Base-by-base conservation (phyloP, 2,888 invertebrate genomes). In the Drosophila multiciliata region DNA sequence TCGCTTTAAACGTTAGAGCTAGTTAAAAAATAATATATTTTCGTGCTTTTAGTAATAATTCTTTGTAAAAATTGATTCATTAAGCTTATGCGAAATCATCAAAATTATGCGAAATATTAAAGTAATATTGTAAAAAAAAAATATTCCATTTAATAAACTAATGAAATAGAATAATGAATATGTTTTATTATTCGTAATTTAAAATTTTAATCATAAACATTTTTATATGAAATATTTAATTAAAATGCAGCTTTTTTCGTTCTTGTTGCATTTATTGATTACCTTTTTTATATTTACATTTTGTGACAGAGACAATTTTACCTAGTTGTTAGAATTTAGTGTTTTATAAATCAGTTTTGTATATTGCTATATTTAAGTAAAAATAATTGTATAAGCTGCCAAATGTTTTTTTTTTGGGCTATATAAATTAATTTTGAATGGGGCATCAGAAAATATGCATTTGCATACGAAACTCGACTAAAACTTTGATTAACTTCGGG, bases 401-500 rank as follows among this genome's bases (percentile, higher is more conserved):
- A 68, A 23, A 38, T 42, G 50, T 9, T 57, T 62, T 38, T 38
- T 33, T 8, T 3, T 33, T 9, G 32, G 38, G 9, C 40, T 73
- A 61, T 64, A 68, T 74, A 78, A 74, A 76, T 76, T 57, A 68
- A 74, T 64, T 55, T 61, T 45, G 52, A 26, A 66, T 55, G 32
- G 42, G 12, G 15, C 35, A 11, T n/a, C 32, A 55, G 36, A 55
- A 61, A 53, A 55, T 45, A 33, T 58, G 53, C 50, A 69, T 69
- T 76, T 78, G 48, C 64, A 61, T 53, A 29, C 26, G 49, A 59
- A 75, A 63, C 60, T 74, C 35, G 35, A 67, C 32, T 68, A 50
- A 57, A 77, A 73, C 53, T 78, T 78, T 77, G 67, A 80, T 80
- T 76, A 77, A 66, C 62, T 65, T 65, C 38, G 65, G 55, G 65